Evolutionary conservation across 2,797 vertebrate species (phyloP), one percentile per base, ranked within the genome.

Genomic region (Falco peregrinus): DNA sequence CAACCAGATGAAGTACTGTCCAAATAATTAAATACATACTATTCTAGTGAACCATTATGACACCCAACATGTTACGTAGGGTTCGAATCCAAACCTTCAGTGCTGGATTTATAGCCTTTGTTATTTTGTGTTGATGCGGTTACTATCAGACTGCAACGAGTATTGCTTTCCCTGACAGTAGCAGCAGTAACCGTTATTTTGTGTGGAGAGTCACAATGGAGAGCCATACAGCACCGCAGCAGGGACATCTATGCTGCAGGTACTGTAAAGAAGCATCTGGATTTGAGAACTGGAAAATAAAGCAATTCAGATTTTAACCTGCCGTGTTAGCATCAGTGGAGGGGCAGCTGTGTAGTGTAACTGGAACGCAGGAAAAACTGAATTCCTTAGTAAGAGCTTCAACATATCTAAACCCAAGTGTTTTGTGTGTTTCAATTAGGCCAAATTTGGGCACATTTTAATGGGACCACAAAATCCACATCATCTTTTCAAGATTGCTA

Each of bases 1-100:
- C 39, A 83, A 51, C 45, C 41, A 88, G 80, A 94, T 33, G 22
- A 95, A 89, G 37, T 47, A 12, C 17, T 37, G 84, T 65, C 54
- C 74, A 76, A 83, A 87, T 68, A 87, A 82, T 88, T 85, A 80
- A 86, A 82, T 65, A 57, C 48, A 25, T 78, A 37, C 31, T 60
- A 33, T 50, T 88, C 83, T 77, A 74, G 41, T n/a, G 45, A 91
- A 79, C 39, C 7, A 7, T 77, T 84, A 35, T 4, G 9, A 35
- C 1, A 20, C 7, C 12, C 9, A 10, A 16, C 15, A 22, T 51
- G 12, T 25, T 65, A 12, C 5, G 0, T 26, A 51, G 16, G 7
- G 8, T 74, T 63, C 92, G 54, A 90, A 71, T 88, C 22, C 41
- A 77, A 80, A 83, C 16, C 35, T 87, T 84, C 28, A 13, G 35